Conservation (phyloP, 2,113 vertebrate species). For the Grammomys dolichurus region DNA sequence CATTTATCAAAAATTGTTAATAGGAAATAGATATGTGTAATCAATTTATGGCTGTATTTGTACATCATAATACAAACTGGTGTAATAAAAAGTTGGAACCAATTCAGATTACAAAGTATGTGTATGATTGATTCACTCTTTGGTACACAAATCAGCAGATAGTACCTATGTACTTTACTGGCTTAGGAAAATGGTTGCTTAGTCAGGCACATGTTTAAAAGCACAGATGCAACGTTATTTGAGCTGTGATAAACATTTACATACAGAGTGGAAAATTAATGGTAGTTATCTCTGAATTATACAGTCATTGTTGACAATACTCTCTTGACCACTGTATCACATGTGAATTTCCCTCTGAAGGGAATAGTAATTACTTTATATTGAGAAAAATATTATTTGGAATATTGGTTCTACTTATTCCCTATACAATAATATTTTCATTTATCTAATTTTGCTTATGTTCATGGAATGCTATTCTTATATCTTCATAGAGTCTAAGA, state of each 20-base stretch:
- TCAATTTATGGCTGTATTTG: background rate
- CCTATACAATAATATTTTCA: too few species aligned
- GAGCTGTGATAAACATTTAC: background rate
- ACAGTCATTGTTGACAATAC: background rate
- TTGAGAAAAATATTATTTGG: background rate
- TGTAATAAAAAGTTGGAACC: background rate
- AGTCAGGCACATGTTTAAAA: background rate
- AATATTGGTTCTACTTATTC: background rate
- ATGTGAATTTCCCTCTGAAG: background rate
- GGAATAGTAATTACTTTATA: conserved; percentile 17
- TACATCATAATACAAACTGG: background rate
- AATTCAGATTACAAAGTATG: background rate
- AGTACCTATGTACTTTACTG: background rate
- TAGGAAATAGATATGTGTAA: background rate
- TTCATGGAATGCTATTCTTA: background rate
- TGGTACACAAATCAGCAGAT: background rate
- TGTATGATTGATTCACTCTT: background rate
- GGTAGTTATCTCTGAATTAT: conserved; percentile 8
- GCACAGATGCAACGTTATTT: background rate
- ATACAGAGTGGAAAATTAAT: background rate
- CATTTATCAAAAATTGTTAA: background rate
- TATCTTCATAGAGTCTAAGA: background rate
- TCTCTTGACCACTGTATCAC: background rate
- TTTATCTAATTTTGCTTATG: background rate
- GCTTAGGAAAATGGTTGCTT: background rate